Percentiles rank a stretch among this genome's conserved stretches.
Conservation (phyloP, 2,888 invertebrate genomes). For the Andrena hattorfiana region DNA sequence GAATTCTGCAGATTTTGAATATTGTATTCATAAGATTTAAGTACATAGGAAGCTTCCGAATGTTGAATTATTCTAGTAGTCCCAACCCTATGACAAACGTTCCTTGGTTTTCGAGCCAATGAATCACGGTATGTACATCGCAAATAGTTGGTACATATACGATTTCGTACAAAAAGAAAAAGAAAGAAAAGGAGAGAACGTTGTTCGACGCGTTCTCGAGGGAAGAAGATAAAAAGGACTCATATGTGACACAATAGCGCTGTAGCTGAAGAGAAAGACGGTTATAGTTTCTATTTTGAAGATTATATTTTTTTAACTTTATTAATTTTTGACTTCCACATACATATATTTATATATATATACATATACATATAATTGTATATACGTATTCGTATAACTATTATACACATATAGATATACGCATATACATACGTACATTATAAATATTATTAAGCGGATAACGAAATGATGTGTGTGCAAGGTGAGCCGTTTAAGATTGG, state of each 20-base stretch:
- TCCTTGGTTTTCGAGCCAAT: constrained; percentile 38
- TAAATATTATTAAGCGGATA: constrained; percentile 59
- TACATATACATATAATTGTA: constrained; percentile 60
- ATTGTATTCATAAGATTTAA: too few species aligned
- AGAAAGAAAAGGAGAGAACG: constrained; percentile 34
- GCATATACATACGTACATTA: constrained; percentile 53
- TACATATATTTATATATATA: constrained; percentile 61
- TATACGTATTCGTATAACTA: constrained; percentile 51
- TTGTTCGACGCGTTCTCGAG: constrained; percentile 70
- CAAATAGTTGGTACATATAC: constrained; percentile 57
- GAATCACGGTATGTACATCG: constrained; percentile 50
- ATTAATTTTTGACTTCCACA: constrained; percentile 77
- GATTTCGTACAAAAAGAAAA: constrained; percentile 66
- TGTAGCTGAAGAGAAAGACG: constrained; percentile 74
- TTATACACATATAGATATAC: constrained; percentile 57
- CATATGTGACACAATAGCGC: constrained; percentile 71
- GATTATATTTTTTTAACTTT: constrained; percentile 79
- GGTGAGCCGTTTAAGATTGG: neutral
- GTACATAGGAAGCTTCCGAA: too few species aligned
- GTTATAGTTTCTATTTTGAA: constrained; percentile 80
- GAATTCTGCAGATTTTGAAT: too few species aligned
- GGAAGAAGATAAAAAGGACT: constrained; percentile 58
- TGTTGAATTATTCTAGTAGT: too few species aligned
- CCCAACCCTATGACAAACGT: constrained; percentile 10
- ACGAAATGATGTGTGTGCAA: constrained; percentile 59